These are phyloP conservation scores for Esox masquinongy DNA, from an alignment of 2,797 vertebrate species.

Conservation along the genomic window DNA sequence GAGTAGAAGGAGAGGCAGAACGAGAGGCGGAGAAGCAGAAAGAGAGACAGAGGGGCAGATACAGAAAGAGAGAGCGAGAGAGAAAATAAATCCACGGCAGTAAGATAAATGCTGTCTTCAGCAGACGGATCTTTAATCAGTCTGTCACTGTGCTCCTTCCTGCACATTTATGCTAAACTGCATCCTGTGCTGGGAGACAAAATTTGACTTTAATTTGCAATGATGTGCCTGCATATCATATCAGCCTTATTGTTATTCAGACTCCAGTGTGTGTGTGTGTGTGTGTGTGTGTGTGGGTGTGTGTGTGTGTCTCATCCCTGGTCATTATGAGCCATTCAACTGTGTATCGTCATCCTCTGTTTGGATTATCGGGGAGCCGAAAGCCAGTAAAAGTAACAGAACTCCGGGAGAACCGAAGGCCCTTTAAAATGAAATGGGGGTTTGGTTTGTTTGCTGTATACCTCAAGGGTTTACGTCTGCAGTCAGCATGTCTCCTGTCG, in stretches of 20 bases:
- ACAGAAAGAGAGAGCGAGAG: not conserved
- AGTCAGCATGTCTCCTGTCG: not conserved
- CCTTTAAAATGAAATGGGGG: slow-evolving; percentile 27
- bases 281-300: slow-evolving; percentile 2
- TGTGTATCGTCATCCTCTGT: not conserved
- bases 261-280: slow-evolving; percentile 11
- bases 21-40: not conserved
- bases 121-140: slow-evolving; percentile 6
- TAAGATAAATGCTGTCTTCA: not conserved
- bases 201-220: slow-evolving; percentile 9
- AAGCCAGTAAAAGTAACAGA: slow-evolving; percentile 48
- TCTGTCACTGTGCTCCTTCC: not conserved
- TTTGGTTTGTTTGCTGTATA: slow-evolving; percentile 9
- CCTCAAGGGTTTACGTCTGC: not conserved
- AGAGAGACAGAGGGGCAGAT: not conserved
- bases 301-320: slow-evolving; percentile 6
- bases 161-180: slow-evolving; percentile 5
- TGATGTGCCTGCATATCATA: not conserved
- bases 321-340: not conserved
- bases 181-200: not conserved
- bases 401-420: slow-evolving; percentile 28
- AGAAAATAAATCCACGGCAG: not conserved
- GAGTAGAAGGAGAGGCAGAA: not conserved
- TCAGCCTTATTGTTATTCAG: slow-evolving; percentile 6
- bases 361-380: slow-evolving; percentile 47